phyloP scores from a whole-genome alignment of 64 coral and sea anemone genomes.

The Stylophora pistillata region DNA sequence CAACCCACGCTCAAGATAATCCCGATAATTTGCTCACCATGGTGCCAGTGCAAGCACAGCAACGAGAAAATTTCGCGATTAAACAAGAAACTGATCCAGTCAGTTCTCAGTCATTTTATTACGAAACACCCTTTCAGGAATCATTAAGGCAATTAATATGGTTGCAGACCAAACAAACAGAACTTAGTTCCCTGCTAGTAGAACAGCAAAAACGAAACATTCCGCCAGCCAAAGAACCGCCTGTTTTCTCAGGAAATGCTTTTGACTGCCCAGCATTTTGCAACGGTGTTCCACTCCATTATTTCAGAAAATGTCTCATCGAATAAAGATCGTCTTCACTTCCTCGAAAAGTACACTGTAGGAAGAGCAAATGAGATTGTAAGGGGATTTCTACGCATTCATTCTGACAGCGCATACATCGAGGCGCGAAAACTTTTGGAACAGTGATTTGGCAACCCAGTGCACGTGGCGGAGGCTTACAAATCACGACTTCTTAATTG shows the following conservation, averaged over 20 bases:
- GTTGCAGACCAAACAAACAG: neutral
- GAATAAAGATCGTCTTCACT: slow-evolving; percentile 10
- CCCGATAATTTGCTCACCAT: too few relatives aligned
- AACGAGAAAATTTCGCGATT: too few relatives aligned
- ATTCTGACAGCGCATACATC: neutral
- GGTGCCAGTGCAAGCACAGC: too few relatives aligned
- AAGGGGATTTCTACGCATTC: slow-evolving; percentile 21
- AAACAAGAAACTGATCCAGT: too few relatives aligned
- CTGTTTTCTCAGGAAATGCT: slow-evolving; percentile 32
- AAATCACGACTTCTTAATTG: slow-evolving; percentile 29
- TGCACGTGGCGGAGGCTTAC: slow-evolving; percentile 41
- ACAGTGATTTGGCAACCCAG: slow-evolving; percentile 9
- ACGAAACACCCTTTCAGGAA: too few relatives aligned
- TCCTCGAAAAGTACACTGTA: slow-evolving; percentile 26
- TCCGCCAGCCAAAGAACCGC: slow-evolving; percentile 59
- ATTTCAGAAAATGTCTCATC: slow-evolving; percentile 20
- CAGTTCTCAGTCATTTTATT: too few relatives aligned
- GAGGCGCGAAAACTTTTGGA: slow-evolving; percentile 5
- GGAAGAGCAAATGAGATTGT: slow-evolving; percentile 56
- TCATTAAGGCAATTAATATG: neutral
- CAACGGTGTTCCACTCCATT: slow-evolving; percentile 51
- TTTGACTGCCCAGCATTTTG: slow-evolving; percentile 64
- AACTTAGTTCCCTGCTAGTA: neutral
- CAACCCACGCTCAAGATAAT: too few relatives aligned
- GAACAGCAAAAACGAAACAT: slow-evolving; percentile 10